Conservation (phyloP, 1,140 invertebrate genomes). For the Carcinoscorpius rotundicauda region DNA sequence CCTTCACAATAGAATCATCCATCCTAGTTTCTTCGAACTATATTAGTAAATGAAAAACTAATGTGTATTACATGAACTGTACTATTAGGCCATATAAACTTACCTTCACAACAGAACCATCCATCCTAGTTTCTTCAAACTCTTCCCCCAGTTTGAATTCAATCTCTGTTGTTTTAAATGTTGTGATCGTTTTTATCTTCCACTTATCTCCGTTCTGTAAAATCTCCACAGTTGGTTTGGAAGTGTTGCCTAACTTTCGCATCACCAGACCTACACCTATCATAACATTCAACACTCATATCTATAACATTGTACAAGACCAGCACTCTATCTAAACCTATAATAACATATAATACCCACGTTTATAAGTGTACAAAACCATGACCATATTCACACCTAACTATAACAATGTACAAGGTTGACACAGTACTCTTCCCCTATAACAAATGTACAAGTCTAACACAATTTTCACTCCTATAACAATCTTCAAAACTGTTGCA, state of each 20-base stretch:
- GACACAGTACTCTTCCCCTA: background rate
- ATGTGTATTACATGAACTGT: no score
- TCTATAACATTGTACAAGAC: background rate
- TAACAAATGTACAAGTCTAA: background rate
- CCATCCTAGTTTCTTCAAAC: conserved; percentile 72
- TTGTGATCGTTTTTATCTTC: conserved; percentile 60
- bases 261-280: conserved; percentile 60
- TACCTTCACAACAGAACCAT: conserved; percentile 63
- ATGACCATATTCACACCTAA: background rate
- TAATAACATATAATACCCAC: background rate
- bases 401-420: background rate
- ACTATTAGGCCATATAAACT: no score
- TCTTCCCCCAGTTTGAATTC: conserved; percentile 66
- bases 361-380: conserved; percentile 1
- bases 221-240: conserved; percentile 60
- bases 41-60: no score
- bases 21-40: conserved; percentile 72
- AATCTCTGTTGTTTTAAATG: conserved; percentile 66
- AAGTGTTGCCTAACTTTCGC: conserved; percentile 56
- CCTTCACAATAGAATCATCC: conserved; percentile 67
- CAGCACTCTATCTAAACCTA: background rate
- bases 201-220: conserved; percentile 49
- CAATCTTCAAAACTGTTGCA: no score
- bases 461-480: no score
- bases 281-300: conserved; percentile 24